Conservation (phyloP, 2,888 invertebrate species). For the Lamellibrachia columna region DNA sequence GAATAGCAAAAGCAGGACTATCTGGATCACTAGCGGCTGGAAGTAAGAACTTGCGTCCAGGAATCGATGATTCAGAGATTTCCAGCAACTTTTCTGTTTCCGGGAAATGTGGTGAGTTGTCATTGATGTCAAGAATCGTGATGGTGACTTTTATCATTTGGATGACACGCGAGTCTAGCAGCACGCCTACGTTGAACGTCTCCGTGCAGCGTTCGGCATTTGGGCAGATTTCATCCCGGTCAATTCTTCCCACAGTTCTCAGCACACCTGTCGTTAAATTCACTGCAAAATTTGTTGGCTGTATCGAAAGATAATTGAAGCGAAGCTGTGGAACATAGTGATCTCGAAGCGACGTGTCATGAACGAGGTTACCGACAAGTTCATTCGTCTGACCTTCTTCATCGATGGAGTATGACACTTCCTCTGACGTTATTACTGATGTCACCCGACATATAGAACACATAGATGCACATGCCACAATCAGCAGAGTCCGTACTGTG, state of each 20-base stretch:
- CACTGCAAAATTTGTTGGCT: neutral
- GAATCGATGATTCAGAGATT: constrained; percentile 31
- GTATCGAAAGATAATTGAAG: neutral
- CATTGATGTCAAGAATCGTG: neutral
- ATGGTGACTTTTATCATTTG: neutral
- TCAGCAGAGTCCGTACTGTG: neutral
- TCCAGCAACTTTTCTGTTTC: constrained; percentile 19
- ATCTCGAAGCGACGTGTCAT: neutral
- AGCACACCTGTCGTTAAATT: constrained; percentile 32
- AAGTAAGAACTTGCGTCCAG: constrained; percentile 19
- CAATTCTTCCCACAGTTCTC: constrained; percentile 34
- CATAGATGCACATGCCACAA: neutral
- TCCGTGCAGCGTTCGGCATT: neutral
- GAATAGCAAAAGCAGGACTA: constrained; percentile 30
- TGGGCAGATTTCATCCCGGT: constrained; percentile 38
- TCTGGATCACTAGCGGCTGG: constrained; percentile 34
- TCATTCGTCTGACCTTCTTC: neutral
- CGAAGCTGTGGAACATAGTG: neutral
- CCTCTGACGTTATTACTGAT: neutral
- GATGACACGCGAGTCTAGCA: neutral
- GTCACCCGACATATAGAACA: neutral
- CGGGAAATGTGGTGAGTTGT: constrained; percentile 30
- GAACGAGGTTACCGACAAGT: neutral
- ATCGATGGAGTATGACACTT: neutral
- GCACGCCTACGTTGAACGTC: neutral